Percentiles rank a stretch among this genome's conserved stretches.
Evolutionary conservation across 37 sponge, comb jelly and placozoan species (phyloP).

Genomic region (Eunapius fragilis): DNA sequence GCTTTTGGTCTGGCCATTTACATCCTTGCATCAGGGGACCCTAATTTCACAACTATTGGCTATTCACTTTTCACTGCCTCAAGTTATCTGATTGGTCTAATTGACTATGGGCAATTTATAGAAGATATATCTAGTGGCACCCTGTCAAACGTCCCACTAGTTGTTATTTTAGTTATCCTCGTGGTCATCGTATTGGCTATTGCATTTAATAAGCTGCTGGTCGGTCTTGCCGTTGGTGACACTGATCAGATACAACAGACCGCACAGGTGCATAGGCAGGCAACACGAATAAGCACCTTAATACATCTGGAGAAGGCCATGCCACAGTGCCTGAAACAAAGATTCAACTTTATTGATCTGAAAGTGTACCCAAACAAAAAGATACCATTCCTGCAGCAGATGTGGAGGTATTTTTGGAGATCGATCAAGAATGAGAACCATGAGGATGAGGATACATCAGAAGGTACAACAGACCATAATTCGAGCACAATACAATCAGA

Average conservation of each 20-base stretch:
- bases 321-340: slow-evolving; percentile 4
- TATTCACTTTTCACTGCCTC: slow-evolving; percentile 71
- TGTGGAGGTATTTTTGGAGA: slow-evolving; percentile 42
- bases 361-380: slow-evolving; percentile 43
- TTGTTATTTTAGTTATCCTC: slow-evolving; percentile 64
- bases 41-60: slow-evolving; percentile 29
- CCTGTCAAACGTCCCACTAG: slow-evolving; percentile 31
- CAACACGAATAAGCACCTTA: slow-evolving; percentile 29
- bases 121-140: slow-evolving; percentile 15
- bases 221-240: slow-evolving; percentile 93
- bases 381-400: neutral
- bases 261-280: slow-evolving; percentile 58
- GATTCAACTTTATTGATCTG: neutral
- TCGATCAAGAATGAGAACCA: slow-evolving; percentile 30
- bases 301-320: slow-evolving; percentile 39
- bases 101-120: slow-evolving; percentile 52
- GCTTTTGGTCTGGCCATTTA: slow-evolving; percentile 80
- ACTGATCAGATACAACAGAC: slow-evolving; percentile 74
- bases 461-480: neutral
- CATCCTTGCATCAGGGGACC: slow-evolving; percentile 59
- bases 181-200: slow-evolving; percentile 74
- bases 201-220: slow-evolving; percentile 82
- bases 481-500: neutral
- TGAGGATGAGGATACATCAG: neutral
- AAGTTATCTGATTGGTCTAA: slow-evolving; percentile 64